Conservation (phyloP, 2,888 invertebrate genomes). For the Mimas tiliae region DNA sequence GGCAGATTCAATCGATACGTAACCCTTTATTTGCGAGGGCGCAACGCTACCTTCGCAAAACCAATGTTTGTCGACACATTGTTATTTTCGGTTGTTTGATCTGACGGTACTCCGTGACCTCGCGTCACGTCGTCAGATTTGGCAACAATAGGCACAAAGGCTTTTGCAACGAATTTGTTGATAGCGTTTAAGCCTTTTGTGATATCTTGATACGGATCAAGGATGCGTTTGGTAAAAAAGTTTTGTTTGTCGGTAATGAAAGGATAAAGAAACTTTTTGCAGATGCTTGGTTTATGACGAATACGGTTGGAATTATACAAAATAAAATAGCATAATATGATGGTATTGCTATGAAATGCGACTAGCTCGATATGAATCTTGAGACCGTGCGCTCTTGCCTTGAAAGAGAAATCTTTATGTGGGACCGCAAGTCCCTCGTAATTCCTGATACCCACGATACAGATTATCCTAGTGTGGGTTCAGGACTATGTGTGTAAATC, state of each 20-base stretch:
- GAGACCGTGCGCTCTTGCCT: no score
- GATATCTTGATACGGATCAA: constrained; percentile 21
- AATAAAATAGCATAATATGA: no score
- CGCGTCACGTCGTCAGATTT: constrained; percentile 63
- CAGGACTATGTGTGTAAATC: no score
- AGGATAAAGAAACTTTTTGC: no score
- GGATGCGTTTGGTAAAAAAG: constrained; percentile 1
- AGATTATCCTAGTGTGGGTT: no score
- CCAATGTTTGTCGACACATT: constrained; percentile 58
- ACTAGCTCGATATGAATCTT: no score
- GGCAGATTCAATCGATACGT: constrained; percentile 20
- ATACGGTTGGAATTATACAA: no score
- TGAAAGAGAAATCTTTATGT: no score
- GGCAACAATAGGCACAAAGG: constrained; percentile 19
- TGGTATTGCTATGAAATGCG: no score
- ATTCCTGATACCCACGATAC: no score
- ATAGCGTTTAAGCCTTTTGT: constrained; percentile 23
- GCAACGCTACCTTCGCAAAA: constrained; percentile 17
- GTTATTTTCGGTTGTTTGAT: constrained; percentile 61
- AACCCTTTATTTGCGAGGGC: constrained; percentile 52
- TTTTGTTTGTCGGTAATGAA: neutral
- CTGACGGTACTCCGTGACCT: constrained; percentile 59
- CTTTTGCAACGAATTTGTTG: constrained; percentile 17
- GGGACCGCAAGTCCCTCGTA: no score
- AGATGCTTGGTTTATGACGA: no score